Evolutionary conservation across 2,113 vertebrate species (phyloP).

Genomic region (Prionailurus bengalensis): DNA sequence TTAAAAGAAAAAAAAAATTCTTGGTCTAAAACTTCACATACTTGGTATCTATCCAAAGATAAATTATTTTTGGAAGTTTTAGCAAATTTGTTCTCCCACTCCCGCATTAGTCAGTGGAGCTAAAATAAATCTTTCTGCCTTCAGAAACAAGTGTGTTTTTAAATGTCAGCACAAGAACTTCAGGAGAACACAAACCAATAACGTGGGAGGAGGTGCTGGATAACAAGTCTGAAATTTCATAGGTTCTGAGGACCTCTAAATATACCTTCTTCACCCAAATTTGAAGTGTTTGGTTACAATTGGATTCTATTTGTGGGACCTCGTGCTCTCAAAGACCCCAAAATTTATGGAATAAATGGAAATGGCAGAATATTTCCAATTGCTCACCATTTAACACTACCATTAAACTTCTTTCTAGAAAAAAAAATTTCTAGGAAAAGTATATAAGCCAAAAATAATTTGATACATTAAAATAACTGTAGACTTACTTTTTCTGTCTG

Average conservation of each 20-base stretch:
- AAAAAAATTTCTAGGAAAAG: neutral
- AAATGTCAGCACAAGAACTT: slow-evolving; percentile 35
- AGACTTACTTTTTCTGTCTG: neutral
- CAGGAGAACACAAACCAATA: neutral
- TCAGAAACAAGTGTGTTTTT: slow-evolving; percentile 46
- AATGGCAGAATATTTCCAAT: neutral
- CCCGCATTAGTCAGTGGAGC: slow-evolving; percentile 14
- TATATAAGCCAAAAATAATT: neutral
- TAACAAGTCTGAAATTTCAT: neutral
- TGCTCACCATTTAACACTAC: neutral
- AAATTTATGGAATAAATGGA: neutral
- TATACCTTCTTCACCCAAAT: neutral
- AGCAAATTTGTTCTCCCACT: slow-evolving; percentile 39
- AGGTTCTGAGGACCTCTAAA: neutral
- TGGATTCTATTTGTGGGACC: neutral
- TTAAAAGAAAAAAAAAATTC: neutral
- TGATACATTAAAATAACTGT: neutral
- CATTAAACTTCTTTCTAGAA: neutral
- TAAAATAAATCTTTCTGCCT: slow-evolving; percentile 9
- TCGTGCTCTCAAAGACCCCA: neutral
- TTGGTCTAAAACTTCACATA: neutral
- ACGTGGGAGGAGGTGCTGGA: neutral
- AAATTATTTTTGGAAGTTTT: slow-evolving; percentile 45
- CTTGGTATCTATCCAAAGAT: slow-evolving; percentile 30
- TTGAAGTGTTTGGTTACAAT: neutral